Evolutionary conservation across 2,888 invertebrate genomes (phyloP).

Genomic region (Brenthis ino): DNA sequence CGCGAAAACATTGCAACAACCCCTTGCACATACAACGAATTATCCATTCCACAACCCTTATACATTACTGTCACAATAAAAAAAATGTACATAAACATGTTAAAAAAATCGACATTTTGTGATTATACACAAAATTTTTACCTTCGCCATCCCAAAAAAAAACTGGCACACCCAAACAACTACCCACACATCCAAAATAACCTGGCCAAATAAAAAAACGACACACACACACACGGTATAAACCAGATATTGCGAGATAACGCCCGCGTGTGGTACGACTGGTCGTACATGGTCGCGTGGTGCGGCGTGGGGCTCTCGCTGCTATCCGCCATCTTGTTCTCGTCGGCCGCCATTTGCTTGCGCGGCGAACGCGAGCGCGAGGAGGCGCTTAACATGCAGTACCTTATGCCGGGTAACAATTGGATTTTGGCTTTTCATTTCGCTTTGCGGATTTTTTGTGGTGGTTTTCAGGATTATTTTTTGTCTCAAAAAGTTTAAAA

Average conservation of each 20-base stretch:
- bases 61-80: background rate
- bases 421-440: constrained; percentile 15
- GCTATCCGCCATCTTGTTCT: constrained; percentile 95
- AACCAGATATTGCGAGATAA: constrained; percentile 93
- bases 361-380: constrained; percentile 96
- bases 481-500: too few relatives aligned
- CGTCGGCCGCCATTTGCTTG: constrained; percentile 96
- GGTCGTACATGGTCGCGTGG: constrained; percentile 99
- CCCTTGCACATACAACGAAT: background rate
- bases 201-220: constrained; percentile 3
- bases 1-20: background rate
- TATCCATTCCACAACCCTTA: background rate
- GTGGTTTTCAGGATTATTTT: constrained; percentile 7
- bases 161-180: background rate
- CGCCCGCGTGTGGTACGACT: constrained; percentile 94
- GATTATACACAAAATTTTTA: background rate
- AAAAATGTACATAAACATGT: background rate
- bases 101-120: too few relatives aligned
- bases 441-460: constrained; percentile 10
- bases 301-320: constrained; percentile 96
- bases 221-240: constrained; percentile 52
- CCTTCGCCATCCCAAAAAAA: background rate
- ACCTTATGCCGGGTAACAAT: constrained; percentile 95
- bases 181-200: constrained; percentile 3
- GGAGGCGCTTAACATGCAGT: constrained; percentile 98